Conservation (phyloP, 2,888 invertebrate species). For the Helicoverpa assulta region DNA sequence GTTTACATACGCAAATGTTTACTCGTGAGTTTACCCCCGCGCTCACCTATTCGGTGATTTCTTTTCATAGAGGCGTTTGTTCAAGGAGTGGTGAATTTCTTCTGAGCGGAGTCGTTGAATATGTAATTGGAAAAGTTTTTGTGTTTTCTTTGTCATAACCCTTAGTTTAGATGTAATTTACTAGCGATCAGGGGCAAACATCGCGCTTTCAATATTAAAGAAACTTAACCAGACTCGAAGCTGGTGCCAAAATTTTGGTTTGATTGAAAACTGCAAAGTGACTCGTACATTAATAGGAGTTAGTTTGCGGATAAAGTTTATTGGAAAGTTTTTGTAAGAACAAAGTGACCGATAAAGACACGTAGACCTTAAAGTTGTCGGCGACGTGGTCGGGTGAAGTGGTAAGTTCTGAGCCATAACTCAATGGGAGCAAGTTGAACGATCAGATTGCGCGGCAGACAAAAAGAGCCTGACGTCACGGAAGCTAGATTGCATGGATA, state of each 20-base stretch:
- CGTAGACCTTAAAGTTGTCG: constrained; percentile 72
- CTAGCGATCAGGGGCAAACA: constrained; percentile 51
- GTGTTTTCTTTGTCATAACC: constrained; percentile 76
- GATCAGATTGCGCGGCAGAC: constrained; percentile 80
- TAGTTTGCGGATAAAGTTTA: constrained; percentile 50
- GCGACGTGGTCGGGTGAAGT: constrained; percentile 70
- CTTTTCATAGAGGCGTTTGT: constrained; percentile 87
- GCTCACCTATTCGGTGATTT: constrained; percentile 90
- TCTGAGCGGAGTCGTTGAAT: constrained; percentile 82
- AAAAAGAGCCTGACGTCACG: constrained; percentile 77
- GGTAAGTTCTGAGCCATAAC: constrained; percentile 80
- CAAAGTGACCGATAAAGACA: constrained; percentile 72
- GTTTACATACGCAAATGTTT: constrained; percentile 91
- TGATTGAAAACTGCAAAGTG: constrained; percentile 57
- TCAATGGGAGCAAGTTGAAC: constrained; percentile 76
- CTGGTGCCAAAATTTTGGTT: constrained; percentile 25
- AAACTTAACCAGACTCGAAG: constrained; percentile 38
- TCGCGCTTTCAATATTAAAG: constrained; percentile 46
- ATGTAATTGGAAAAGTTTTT: constrained; percentile 87
- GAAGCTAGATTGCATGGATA: constrained; percentile 79
- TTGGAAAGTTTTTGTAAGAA: constrained; percentile 61
- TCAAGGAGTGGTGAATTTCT: constrained; percentile 82
- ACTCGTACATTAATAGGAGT: constrained; percentile 44
- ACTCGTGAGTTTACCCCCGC: constrained; percentile 87
- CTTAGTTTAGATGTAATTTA: constrained; percentile 70